These are phyloP conservation scores for Crambe crambe DNA, from an alignment of 37 sponge, comb jelly and placozoan genomes.

Conservation along the genomic window DNA sequence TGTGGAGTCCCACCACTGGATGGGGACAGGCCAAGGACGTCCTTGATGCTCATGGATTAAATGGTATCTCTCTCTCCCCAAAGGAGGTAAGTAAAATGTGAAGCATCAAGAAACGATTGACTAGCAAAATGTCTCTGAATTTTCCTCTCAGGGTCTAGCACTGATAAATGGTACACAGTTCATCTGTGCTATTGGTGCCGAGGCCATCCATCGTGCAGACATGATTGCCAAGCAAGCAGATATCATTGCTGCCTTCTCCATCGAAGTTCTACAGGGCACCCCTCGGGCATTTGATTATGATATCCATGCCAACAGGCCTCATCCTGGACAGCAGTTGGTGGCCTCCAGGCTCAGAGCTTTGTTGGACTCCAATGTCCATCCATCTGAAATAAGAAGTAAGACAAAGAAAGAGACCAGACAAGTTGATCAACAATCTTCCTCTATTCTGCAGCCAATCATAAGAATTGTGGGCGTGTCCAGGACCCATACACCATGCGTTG, in stretches of 20 bases:
- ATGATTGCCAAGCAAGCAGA: conserved; percentile 80
- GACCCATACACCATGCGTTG: conserved; percentile 94
- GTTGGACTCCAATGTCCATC: conserved; percentile 78
- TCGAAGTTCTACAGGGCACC: conserved; percentile 84
- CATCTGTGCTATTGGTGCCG: conserved; percentile 83
- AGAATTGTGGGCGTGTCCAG: conserved; percentile 78
- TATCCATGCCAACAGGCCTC: conserved; percentile 81
- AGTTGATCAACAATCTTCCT: background rate
- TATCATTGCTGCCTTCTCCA: conserved; percentile 81
- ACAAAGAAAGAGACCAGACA: background rate
- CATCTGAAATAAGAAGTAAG: conserved; percentile 85
- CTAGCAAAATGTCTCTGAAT: too few relatives aligned
- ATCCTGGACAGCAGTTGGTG: conserved; percentile 85
- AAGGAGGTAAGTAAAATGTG: conserved; percentile 71
- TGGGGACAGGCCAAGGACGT: conserved; percentile 84
- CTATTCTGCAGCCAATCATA: conserved; percentile 59
- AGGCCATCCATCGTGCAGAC: conserved; percentile 72
- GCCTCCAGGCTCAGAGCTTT: conserved; percentile 83
- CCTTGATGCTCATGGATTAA: conserved; percentile 70
- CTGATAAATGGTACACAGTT: conserved; percentile 97
- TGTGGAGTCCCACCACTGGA: conserved; percentile 96
- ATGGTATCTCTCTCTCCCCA: conserved; percentile 59
- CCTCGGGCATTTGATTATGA: conserved; percentile 75
- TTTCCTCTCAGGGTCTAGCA: conserved; percentile 82
- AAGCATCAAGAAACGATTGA: background rate